Conservation (phyloP, 2,888 invertebrate genomes). For the Malthinus seriepunctatus region DNA sequence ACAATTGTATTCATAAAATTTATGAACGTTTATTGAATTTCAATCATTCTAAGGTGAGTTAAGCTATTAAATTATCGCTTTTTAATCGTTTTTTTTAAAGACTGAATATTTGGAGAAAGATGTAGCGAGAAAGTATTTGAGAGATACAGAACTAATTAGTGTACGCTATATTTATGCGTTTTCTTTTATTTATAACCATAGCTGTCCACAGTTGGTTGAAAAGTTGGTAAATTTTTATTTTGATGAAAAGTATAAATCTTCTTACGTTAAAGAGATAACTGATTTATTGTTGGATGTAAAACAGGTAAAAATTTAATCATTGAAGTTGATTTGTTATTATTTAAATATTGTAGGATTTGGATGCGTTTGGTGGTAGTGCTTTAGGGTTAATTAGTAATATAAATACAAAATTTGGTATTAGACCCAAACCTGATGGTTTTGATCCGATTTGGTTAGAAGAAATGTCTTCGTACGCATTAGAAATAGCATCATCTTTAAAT, state of each 20-base stretch:
- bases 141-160: conserved; percentile 45
- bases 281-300: conserved; percentile 43
- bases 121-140: conserved; percentile 41
- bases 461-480: conserved; percentile 44
- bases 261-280: conserved; percentile 45
- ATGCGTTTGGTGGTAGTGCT: conserved; percentile 23
- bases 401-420: conserved; percentile 42
- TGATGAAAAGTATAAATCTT: conserved; percentile 36
- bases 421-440: conserved; percentile 42
- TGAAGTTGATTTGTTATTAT: neutral
- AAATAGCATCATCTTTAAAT: conserved; percentile 42
- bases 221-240: conserved; percentile 44
- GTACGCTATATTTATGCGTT: conserved; percentile 45
- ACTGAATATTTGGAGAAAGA: conserved; percentile 47
- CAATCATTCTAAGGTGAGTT: conserved; percentile 71
- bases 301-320: conserved; percentile 38
- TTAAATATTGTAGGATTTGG: conserved; percentile 25
- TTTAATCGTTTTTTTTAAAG: conserved; percentile 37
- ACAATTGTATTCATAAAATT: conserved; percentile 70
- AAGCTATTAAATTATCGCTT: neutral
- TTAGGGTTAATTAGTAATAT: conserved; percentile 43
- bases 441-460: conserved; percentile 49
- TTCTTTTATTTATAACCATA: conserved; percentile 43
- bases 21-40: conserved; percentile 78
- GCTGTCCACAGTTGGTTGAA: conserved; percentile 43